These are phyloP conservation scores for Podarcis raffonei DNA, from an alignment of 2,113 vertebrate species.

Conservation along the genomic window DNA sequence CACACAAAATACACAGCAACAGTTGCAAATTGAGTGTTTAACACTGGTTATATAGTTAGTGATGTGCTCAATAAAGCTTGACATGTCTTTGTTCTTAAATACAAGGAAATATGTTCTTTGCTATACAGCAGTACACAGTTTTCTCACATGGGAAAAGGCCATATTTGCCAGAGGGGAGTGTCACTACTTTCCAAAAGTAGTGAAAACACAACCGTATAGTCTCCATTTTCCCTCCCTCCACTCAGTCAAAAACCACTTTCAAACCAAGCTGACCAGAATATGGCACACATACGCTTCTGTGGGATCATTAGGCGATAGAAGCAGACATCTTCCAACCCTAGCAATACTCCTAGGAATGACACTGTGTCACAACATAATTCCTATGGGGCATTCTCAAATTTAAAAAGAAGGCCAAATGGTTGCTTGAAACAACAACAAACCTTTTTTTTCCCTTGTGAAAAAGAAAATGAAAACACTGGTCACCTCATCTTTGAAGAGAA, in stretches of 20 bases:
- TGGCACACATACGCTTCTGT: too few relatives aligned
- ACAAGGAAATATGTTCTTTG: conserved; percentile 78
- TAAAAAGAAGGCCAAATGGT: not conserved
- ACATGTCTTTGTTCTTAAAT: conserved; percentile 81
- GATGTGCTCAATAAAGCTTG: conserved; percentile 81
- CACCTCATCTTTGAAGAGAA: not conserved
- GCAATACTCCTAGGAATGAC: not conserved
- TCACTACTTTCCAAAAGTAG: conserved; percentile 49
- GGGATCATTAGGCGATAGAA: not conserved
- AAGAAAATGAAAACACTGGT: not conserved
- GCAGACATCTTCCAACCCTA: not conserved
- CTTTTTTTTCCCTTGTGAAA: not conserved
- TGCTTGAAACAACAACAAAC: not conserved
- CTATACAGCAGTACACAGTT: conserved; percentile 71
- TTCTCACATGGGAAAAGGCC: conserved; percentile 69
- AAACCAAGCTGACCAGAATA: too few relatives aligned
- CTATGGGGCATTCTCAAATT: not conserved
- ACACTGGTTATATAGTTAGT: conserved; percentile 82
- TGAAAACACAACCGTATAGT: conserved; percentile 31
- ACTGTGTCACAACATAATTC: not conserved
- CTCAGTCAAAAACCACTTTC: not conserved
- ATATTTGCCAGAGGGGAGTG: not conserved
- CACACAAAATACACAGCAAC: conserved; percentile 86
- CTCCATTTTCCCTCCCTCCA: not conserved
- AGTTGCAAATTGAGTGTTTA: conserved; percentile 86